Percentiles rank a stretch among this genome's conserved stretches.
Evolutionary conservation across 2,888 invertebrate species (phyloP).

Genomic region (Phytoseiulus persimilis): DNA sequence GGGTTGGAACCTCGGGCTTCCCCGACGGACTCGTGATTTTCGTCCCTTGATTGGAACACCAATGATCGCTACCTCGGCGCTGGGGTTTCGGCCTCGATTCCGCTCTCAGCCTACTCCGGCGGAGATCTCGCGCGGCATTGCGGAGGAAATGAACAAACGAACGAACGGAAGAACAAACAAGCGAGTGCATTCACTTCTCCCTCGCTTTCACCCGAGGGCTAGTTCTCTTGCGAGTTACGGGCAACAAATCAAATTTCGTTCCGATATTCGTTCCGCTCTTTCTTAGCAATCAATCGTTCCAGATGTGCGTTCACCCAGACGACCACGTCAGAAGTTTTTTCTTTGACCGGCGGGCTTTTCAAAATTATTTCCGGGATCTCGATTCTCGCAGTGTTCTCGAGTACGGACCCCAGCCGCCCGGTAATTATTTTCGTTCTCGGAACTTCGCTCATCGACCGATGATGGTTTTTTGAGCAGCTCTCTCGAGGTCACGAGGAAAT

Average conservation of each 20-base stretch:
- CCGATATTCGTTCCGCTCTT: background rate
- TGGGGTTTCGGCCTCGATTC: background rate
- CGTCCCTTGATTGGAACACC: too few relatives aligned
- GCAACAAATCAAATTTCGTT: background rate
- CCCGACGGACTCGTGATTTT: too few relatives aligned
- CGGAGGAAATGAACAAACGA: background rate
- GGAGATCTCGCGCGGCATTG: background rate
- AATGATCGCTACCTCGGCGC: too few relatives aligned
- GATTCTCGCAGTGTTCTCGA: background rate
- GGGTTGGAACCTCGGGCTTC: too few relatives aligned
- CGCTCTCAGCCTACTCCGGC: background rate
- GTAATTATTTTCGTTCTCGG: background rate
- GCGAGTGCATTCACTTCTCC: background rate
- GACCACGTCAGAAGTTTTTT: background rate
- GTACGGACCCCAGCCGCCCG: background rate
- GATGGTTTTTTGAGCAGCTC: slow-evolving; percentile 5
- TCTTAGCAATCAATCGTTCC: background rate
- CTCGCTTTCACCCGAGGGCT: background rate
- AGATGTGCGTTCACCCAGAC: background rate
- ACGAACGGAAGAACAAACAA: background rate
- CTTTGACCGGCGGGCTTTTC: background rate
- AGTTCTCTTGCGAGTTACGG: background rate
- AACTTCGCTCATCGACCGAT: background rate
- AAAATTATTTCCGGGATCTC: background rate
- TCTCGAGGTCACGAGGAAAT: background rate